These are phyloP conservation scores for Eilema caniola DNA, from an alignment of 2,888 invertebrate species.

Conservation along the genomic window DNA sequence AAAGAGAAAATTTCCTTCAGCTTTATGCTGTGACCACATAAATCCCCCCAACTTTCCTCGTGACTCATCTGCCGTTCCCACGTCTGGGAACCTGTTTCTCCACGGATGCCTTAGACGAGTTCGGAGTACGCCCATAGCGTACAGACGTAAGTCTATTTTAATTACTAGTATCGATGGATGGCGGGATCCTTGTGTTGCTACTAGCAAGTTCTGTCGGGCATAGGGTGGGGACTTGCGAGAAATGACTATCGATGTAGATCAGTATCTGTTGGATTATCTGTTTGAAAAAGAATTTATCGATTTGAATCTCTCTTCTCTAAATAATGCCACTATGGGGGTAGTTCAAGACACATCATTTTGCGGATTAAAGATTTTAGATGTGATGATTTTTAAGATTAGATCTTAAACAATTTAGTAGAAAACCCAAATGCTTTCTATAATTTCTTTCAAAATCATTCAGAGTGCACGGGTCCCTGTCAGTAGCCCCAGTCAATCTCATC, in stretches of 20 bases:
- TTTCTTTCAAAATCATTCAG: no score
- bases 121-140: constrained; percentile 34
- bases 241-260: constrained; percentile 47
- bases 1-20: neutral
- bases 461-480: no score
- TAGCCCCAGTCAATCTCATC: no score
- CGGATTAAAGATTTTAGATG: no score
- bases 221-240: constrained; percentile 65
- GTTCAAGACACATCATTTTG: no score
- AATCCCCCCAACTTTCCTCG: neutral
- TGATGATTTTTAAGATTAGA: no score
- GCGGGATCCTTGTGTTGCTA: constrained; percentile 85
- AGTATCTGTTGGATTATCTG: neutral
- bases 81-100: constrained; percentile 24
- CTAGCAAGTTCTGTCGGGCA: constrained; percentile 76
- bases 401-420: no score
- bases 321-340: no score
- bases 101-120: constrained; percentile 35
- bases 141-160: constrained; percentile 84
- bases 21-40: neutral
- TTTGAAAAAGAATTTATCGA: neutral
- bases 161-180: constrained; percentile 85
- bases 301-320: neutral
- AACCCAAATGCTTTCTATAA: no score
- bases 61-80: constrained; percentile 16